Base-by-base conservation (phyloP, 2,888 invertebrate genomes). In the Adineta ricciae region DNA sequence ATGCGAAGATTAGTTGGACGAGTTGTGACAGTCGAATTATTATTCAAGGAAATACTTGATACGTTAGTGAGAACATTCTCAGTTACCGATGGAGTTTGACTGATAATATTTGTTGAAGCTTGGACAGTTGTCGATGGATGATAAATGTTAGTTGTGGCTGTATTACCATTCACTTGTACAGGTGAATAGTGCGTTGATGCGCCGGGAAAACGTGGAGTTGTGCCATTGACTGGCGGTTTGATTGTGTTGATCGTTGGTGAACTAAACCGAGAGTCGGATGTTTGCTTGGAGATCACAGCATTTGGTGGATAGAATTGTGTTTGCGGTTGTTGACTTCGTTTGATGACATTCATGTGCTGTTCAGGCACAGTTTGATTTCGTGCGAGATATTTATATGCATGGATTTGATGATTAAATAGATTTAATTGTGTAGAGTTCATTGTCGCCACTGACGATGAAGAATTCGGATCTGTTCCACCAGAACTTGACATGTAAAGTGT, bases 1-100 rank as follows among this genome's bases (percentile, higher is more conserved):
- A 97, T 16, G 32, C 64, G 64, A 64, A 64, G 64, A 64, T 64
- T 64, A 24, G n/a, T 64, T 27, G 14, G 14, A 64, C 64, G 64
- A 64, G 11, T 16, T 50, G 50, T 16, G 14, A 19, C 2, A 7
- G 11, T 50, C 19, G 50, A 50, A 50, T 50, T 78, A 36, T 38
- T 24, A 7, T 38, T 24, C n/a, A n/a, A n/a, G n/a, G 73, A 8
- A 11, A 41, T 1, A 78, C n/a, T 78, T 24, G 73, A 78, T 38
- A 38, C 73, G 41, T 78, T 50, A 19, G 50, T 50, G 14, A 50
- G 50, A 78, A 78, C 73, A 78, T 78, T 78, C 2, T 78, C 73
- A 24, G 36, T 78, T 32, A 64, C 32, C 14, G 32, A 32, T 64
- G 64, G 64, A 16, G 32, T 64, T 78, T 78, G 73, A 41, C 24